Percentiles rank a stretch among this genome's conserved stretches.
phyloP scores from a whole-genome alignment of 2,797 vertebrate species.

The Sphenopsis melanotis region DNA sequence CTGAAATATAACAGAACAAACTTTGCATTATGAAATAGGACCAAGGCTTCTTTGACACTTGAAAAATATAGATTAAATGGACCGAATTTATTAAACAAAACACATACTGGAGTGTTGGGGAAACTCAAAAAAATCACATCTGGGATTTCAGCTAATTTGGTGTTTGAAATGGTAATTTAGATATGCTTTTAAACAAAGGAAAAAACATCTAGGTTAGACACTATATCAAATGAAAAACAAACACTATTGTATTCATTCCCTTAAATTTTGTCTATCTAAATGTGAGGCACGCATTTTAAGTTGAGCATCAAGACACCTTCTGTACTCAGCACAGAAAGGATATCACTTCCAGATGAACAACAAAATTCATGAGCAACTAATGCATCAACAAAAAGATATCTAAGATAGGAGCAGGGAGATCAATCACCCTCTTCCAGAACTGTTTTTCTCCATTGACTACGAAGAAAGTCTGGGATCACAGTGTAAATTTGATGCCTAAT shows the following conservation, averaged over 20 bases:
- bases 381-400: not conserved
- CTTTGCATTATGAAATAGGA: not conserved
- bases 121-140: not conserved
- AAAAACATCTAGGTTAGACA: not conserved
- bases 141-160: not conserved
- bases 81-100: not conserved
- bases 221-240: not conserved
- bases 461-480: not conserved
- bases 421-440: not conserved
- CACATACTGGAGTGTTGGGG: not conserved
- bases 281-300: rapidly evolving
- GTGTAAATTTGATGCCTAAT: not conserved
- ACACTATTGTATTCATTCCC: rapidly evolving
- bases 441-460: not conserved
- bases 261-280: not conserved
- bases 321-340: not conserved
- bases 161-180: not conserved
- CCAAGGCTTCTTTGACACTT: not conserved
- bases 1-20: not conserved
- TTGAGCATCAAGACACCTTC: not conserved
- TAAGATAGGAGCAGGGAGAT: rapidly evolving
- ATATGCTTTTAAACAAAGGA: not conserved
- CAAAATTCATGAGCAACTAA: not conserved
- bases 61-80: not conserved
- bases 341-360: not conserved